A percentile compares a stretch with the other conserved stretches of the same genome.
Conservation (phyloP, 2,888 invertebrate genomes). For the Leucophora obtusa region DNA sequence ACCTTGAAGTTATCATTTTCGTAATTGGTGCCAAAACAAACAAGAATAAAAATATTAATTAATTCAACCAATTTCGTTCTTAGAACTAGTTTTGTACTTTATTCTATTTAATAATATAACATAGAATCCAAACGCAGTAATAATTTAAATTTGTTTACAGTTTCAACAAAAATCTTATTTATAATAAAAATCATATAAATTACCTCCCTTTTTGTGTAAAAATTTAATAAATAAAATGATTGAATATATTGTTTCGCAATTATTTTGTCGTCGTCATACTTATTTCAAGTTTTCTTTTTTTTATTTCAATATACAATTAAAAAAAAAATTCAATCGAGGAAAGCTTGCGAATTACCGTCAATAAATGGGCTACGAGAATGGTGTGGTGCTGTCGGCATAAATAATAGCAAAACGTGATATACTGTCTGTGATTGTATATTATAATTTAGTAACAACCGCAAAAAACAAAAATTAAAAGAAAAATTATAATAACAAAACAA, state of each 20-base stretch:
- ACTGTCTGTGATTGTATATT: slow-evolving; percentile 40
- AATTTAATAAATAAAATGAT: neutral
- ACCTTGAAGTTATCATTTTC: no score
- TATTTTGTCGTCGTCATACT: slow-evolving; percentile 6
- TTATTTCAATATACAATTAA: slow-evolving; percentile 2
- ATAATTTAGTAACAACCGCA: slow-evolving; percentile 54
- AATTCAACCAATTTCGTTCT: no score
- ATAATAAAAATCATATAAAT: neutral
- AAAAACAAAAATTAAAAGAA: slow-evolving; percentile 30
- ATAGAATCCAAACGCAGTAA: no score
- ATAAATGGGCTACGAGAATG: slow-evolving; percentile 22
- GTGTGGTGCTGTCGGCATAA: slow-evolving; percentile 55
- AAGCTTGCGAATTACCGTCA: slow-evolving; percentile 31
- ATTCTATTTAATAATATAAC: no score
- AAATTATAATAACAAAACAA: neutral
- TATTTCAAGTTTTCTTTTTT: neutral
- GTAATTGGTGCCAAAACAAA: no score
- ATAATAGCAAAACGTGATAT: slow-evolving; percentile 51
- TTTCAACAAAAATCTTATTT: neutral
- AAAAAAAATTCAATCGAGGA: slow-evolving; percentile 20
- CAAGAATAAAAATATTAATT: no score
- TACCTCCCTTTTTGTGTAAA: neutral
- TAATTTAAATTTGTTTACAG: no score
- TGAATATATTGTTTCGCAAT: neutral
- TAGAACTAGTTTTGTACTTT: no score